phyloP scores from a whole-genome alignment of 2,888 invertebrate species.

The Patella caerulea region DNA sequence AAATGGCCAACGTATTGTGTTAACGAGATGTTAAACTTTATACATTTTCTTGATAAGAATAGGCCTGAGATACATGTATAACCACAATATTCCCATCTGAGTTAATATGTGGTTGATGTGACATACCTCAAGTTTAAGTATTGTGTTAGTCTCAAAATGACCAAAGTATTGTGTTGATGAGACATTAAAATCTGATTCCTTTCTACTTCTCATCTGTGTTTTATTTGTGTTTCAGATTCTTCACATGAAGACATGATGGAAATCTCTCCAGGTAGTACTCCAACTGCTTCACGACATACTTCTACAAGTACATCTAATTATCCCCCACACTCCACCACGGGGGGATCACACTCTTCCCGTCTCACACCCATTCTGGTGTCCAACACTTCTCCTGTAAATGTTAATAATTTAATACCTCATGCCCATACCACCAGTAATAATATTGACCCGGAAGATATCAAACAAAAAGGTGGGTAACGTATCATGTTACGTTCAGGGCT shows the following conservation, averaged over 20 bases:
- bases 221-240: slow-evolving; percentile 66
- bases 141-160: too few species aligned
- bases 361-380: background rate
- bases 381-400: background rate
- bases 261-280: slow-evolving; percentile 89
- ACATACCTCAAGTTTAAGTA: too few species aligned
- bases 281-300: slow-evolving; percentile 44
- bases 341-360: background rate
- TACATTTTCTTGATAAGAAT: background rate
- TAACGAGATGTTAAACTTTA: too few species aligned
- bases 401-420: background rate
- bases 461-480: too few species aligned
- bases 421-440: too few species aligned
- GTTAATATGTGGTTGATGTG: background rate
- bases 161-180: too few species aligned
- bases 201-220: background rate
- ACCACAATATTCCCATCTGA: background rate
- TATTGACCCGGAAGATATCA: too few species aligned
- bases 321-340: background rate
- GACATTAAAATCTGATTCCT: background rate
- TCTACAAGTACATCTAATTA: background rate
- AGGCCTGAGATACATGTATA: background rate
- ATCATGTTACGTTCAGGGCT: too few species aligned
- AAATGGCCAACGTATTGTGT: too few species aligned
- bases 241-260: slow-evolving; percentile 87